Evolutionary conservation across 2,113 vertebrate species (phyloP), one percentile per base, ranked within the genome.

Genomic region (Cyprinodon brontotheroides): DNA sequence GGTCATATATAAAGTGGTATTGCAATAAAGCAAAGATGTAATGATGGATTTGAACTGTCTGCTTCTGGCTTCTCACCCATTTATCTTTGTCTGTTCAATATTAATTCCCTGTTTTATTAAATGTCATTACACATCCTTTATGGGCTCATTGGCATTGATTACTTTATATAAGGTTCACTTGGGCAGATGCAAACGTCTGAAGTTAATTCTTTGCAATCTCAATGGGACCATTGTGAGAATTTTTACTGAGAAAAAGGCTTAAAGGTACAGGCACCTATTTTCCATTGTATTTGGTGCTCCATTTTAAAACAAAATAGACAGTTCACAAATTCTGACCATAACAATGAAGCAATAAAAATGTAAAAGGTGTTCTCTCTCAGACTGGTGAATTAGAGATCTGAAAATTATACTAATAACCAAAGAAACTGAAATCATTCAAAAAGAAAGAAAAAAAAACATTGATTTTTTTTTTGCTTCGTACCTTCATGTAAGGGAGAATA

Each of bases 361-460:
- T 71, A 12, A 64, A 66, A 41, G 69, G 8, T 57, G 20, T 10
- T 57, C 50, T 57, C 50, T 57, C 20, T 0, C 3, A 57, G 20
- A 7, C 50, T n/a, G 50, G 9, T 57, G 50, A 17, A 20, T 57
- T 57, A 20, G 43, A 45, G 2, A 45, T 45, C 9, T 45, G 9
- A 11, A 10, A 45, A 45, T 78, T 66, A 38, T n/a, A 66, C 48
- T 71, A 29, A 29, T 64, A 69, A 78, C 40, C 68, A 75, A 75
- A 75, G 77, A 68, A 88, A 86, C 84, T 81, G 3, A 78, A 81
- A 84, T 70, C 43, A 63, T 65, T 74, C 48, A 73, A 38, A 17
- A 13, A 22, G 4, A 64, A 82, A 68, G 15, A 3, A 61, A 66
- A 40, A 57, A 39, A 66, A 63, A 40, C 61, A 39, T 61, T 70